phyloP scores from a whole-genome alignment of 2,113 vertebrate species.

The Entosphenus tridentatus region DNA sequence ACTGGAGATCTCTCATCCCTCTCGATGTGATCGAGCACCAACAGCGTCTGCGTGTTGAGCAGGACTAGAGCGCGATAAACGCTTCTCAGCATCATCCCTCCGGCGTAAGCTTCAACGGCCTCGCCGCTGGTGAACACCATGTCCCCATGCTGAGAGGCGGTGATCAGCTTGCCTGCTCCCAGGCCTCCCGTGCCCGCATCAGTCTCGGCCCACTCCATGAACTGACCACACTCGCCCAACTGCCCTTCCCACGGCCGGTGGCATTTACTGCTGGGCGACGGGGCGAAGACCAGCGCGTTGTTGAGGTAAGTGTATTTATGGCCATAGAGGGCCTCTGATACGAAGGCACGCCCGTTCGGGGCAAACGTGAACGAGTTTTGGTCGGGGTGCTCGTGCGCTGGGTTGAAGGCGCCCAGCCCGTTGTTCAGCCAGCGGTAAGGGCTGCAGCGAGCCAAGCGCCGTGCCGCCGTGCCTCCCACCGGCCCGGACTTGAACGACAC shows the following conservation, averaged over 20 bases:
- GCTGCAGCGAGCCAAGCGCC: slow-evolving; percentile 72
- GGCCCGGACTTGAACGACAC: slow-evolving; percentile 86
- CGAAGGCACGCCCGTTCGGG: slow-evolving; percentile 85
- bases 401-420: slow-evolving; percentile 84
- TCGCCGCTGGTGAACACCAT: slow-evolving; percentile 76
- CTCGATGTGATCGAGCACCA: slow-evolving; percentile 75
- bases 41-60: slow-evolving; percentile 61
- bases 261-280: slow-evolving; percentile 71
- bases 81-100: slow-evolving; percentile 59
- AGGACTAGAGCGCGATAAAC: slow-evolving; percentile 65
- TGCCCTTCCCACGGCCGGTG: slow-evolving; percentile 94
- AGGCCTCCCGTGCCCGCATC: slow-evolving; percentile 52
- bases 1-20: slow-evolving; percentile 44
- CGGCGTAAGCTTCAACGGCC: slow-evolving; percentile 48
- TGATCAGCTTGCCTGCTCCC: slow-evolving; percentile 48
- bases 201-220: slow-evolving; percentile 64
- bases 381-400: slow-evolving; percentile 82
- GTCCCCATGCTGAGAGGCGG: slow-evolving; percentile 49
- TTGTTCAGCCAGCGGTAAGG: slow-evolving; percentile 77
- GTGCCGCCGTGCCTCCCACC: slow-evolving; percentile 70
- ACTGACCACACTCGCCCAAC: slow-evolving; percentile 74
- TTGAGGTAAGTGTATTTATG: slow-evolving; percentile 83
- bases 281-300: slow-evolving; percentile 71
- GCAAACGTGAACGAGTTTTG: slow-evolving; percentile 98
- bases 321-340: slow-evolving; percentile 86